Base-by-base conservation (phyloP, 92 coral and sea anemone species). In the Bergia sp. region DNA sequence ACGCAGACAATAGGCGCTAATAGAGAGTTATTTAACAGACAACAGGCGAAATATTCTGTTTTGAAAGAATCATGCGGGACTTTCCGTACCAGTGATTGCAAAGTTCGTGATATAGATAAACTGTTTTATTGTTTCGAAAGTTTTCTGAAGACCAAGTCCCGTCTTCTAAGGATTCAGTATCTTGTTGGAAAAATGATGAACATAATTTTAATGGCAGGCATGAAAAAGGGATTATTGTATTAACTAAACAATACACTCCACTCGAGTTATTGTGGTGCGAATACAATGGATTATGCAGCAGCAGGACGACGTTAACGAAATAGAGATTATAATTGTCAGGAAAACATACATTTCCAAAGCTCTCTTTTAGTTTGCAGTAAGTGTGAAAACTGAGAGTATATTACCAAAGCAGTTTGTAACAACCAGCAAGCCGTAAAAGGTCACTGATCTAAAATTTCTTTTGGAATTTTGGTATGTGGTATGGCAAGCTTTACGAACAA, bases 201-300 rank as follows among this genome's bases (percentile, higher is more conserved):
- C 49, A 5, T 36, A 20, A 20, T 7, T 73, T 42, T 41, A 11
- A 23, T 5, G 6, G 87, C 0, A 12, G 45, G 23, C 37, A 47
- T n/a, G 37, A 5, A 16, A 16, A 72, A 49, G 64, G 79, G 86
- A 43, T 83, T 83, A 84, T 43, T 71, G 79, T 72, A 37, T 45
- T 44, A 42, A 47, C 7, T 5, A 15, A 71, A 84, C 87, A 84
- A 84, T 40, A 3, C 65, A 45, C 77, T 36, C 10, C 39, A 49
- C 64, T 37, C 64, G 77, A n/a, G 87, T 42, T 41, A 12, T n/a
- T 76, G n/a, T 36, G 3, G n/a, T 84, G 44, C 6, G 87, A 49
- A 41, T 8, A 72, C 13, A 16, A 71, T 45, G 37, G 5, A 72
- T 45, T 45, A 71, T 39, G 40, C 6, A 9, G 73, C 74, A 39